phyloP scores from a whole-genome alignment of 2,797 vertebrate species.

The Crocidura indochinensis region DNA sequence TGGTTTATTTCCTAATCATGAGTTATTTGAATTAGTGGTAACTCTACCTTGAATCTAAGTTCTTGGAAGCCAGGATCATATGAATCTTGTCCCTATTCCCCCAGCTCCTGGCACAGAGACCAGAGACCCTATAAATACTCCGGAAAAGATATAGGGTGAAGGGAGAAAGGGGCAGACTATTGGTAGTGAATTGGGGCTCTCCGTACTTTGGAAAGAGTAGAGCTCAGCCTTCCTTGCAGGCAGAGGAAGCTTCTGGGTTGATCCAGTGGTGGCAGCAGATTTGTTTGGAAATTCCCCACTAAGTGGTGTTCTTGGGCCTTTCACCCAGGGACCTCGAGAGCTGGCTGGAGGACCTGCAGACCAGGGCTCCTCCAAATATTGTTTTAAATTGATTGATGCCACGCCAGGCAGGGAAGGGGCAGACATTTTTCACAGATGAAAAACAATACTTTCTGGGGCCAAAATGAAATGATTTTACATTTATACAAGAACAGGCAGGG shows the following conservation, averaged over 20 bases:
- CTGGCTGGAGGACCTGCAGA: constrained; percentile 77
- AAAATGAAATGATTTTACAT: constrained; percentile 86
- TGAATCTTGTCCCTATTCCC: background rate
- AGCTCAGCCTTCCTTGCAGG: background rate
- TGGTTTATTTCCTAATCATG: constrained; percentile 9
- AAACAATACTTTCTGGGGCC: constrained; percentile 81
- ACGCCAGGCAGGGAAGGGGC: constrained; percentile 77
- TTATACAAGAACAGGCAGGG: constrained; percentile 87
- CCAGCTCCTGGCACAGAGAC: background rate
- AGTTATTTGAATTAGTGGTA: constrained; percentile 30
- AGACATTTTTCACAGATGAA: constrained; percentile 85
- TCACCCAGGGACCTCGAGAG: constrained; percentile 68
- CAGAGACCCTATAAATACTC: background rate
- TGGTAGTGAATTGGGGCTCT: background rate
- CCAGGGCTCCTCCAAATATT: constrained; percentile 85
- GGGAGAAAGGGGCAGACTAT: background rate
- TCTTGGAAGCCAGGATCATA: background rate
- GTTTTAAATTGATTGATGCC: constrained; percentile 88
- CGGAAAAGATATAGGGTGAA: background rate
- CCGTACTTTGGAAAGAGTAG: background rate
- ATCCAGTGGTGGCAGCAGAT: constrained; percentile 19
- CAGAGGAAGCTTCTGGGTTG: constrained; percentile 38
- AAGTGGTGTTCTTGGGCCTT: constrained; percentile 79
- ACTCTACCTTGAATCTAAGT: constrained; percentile 1
- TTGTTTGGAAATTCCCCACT: constrained; percentile 85